These are phyloP conservation scores for Smittia aterrima DNA, from an alignment of 2,888 invertebrate species.

Conservation along the genomic window DNA sequence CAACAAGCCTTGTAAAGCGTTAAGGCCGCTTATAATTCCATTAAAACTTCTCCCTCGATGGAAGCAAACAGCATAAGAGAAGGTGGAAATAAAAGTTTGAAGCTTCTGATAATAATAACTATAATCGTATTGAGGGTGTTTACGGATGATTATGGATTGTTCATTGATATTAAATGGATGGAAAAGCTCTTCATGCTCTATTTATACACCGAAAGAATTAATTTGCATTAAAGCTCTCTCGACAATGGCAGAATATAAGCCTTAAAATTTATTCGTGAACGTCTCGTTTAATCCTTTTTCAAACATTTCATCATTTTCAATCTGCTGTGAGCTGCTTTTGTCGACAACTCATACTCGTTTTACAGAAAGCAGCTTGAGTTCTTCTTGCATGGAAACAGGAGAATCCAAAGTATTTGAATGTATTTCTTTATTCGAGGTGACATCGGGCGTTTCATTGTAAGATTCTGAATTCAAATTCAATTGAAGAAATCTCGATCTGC, in stretches of 20 bases:
- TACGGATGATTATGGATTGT: neutral
- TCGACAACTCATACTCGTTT: neutral
- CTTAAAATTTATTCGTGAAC: constrained; percentile 19
- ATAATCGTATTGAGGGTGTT: constrained; percentile 13
- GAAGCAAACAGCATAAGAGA: neutral
- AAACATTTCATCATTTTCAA: constrained; percentile 22
- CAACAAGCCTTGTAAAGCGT: neutral
- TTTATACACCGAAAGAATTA: neutral
- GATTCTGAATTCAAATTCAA: too few species aligned
- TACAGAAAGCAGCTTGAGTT: neutral
- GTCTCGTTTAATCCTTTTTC: constrained; percentile 19
- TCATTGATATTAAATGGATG: constrained; percentile 1
- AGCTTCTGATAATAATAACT: constrained; percentile 17
- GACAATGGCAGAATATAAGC: constrained; percentile 10
- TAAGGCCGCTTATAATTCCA: neutral
- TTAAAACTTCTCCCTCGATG: neutral
- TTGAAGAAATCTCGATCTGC: too few species aligned
- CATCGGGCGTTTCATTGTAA: too few species aligned
- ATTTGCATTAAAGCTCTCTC: constrained; percentile 14
- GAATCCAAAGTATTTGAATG: neutral
- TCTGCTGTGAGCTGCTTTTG: neutral
- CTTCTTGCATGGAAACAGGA: neutral
- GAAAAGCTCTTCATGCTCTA: neutral
- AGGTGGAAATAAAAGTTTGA: constrained; percentile 3
- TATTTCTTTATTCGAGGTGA: too few species aligned